phyloP scores from a whole-genome alignment of 2,113 vertebrate genomes.

The Gnathonemus longibarbis region DNA sequence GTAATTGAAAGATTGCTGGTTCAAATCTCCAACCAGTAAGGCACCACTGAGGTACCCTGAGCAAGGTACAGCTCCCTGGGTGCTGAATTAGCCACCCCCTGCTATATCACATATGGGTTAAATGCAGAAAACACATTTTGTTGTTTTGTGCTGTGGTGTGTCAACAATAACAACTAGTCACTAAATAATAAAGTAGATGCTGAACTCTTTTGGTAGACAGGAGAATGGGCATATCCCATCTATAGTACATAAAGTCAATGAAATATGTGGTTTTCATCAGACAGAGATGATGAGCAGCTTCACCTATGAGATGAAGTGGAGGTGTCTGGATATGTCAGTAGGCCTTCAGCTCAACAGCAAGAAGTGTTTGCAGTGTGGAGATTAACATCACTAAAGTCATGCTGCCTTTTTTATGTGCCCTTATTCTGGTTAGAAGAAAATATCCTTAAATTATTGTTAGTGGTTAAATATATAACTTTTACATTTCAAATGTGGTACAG shows the following conservation, averaged over 20 bases:
- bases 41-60: too few relatives aligned
- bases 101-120: too few relatives aligned
- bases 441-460: not conserved
- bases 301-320: not conserved
- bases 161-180: too few relatives aligned
- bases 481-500: not conserved
- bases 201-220: not conserved
- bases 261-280: not conserved
- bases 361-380: not conserved
- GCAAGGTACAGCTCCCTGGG: too few relatives aligned
- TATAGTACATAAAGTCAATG: not conserved
- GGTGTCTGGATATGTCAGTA: not conserved
- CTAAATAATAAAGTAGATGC: not conserved
- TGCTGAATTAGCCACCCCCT: too few relatives aligned
- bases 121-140: too few relatives aligned
- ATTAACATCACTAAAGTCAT: not conserved
- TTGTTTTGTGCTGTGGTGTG: too few relatives aligned
- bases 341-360: not conserved
- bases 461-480: not conserved
- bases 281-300: not conserved
- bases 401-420: not conserved
- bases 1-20: too few relatives aligned
- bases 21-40: too few relatives aligned
- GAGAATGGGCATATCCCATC: not conserved
- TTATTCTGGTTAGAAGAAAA: not conserved